Evolutionary conservation across 1,140 invertebrate species (phyloP), one percentile per base, ranked within the genome.

Genomic region (Anoplophora glabripennis): DNA sequence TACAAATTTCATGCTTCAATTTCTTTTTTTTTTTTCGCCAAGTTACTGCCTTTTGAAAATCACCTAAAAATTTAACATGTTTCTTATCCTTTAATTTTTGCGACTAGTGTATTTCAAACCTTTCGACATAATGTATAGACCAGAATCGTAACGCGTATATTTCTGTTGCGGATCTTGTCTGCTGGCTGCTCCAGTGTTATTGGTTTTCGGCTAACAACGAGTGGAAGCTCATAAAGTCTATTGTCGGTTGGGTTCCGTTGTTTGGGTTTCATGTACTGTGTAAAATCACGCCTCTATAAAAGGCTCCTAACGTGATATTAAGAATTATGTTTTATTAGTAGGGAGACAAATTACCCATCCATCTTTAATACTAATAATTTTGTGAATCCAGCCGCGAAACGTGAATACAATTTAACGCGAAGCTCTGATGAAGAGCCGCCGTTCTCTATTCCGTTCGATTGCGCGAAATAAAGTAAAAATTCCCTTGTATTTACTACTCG

Each of bases 211-310:
- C n/a, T 28, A 47, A 15, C n/a, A 47, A 12, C n/a, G n/a, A 14
- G 17, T 17, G n/a, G 45, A 17, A 47, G 45, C 45, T 17, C n/a
- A 41, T 41, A 41, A 41, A 47, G 17, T 18, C 18, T n/a, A 17
- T 47, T 15, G 14, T 47, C 18, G 45, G 45, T 47, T n/a, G 45
- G 10, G n/a, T 47, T 28, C 45, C 10, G 45, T 47, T 47, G 45
- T 47, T 47, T 47, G 45, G 15, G 18, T 15, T 47, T 53, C 28
- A 53, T 53, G 34, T 53, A 53, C 12, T 41, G 51, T 18, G 37
- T 53, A 53, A 41, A 53, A 53, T 53, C 51, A 53, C 51, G 51
- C 51, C 51, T 53, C 10, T 28, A 53, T 14, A 53, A 53, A n/a
- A 41, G 37, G 28, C 12, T 28, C 14, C 51, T 42, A 53, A 41